phyloP scores from a whole-genome alignment of 1,140 invertebrate species.

The Drosophila littoralis region DNA sequence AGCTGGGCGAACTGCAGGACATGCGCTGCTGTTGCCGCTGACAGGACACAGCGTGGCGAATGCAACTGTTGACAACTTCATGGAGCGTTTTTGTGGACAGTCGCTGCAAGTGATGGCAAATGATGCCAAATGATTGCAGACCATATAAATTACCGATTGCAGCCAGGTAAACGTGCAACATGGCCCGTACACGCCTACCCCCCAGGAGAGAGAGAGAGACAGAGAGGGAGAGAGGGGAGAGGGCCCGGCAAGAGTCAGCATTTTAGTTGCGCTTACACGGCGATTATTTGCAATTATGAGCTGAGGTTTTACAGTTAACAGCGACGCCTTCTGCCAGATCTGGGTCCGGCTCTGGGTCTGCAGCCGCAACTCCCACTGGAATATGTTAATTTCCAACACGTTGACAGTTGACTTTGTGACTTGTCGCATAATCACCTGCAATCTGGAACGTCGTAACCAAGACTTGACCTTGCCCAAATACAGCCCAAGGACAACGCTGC shows the following conservation, averaged over 20 bases:
- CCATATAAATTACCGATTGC: slow-evolving; percentile 80
- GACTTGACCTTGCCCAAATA: slow-evolving; percentile 51
- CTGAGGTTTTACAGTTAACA: slow-evolving; percentile 64
- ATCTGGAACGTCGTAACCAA: slow-evolving; percentile 31
- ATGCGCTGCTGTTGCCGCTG: slow-evolving; percentile 35
- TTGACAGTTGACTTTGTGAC: slow-evolving; percentile 63
- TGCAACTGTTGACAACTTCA: slow-evolving; percentile 73
- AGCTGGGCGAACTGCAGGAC: slow-evolving; percentile 29
- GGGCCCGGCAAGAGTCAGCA: slow-evolving; percentile 35
- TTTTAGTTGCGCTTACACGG: slow-evolving; percentile 68
- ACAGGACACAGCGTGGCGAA: slow-evolving; percentile 77
- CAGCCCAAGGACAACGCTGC: slow-evolving; percentile 57
- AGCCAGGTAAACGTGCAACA: slow-evolving; percentile 28
- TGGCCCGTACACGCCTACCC: slow-evolving; percentile 31
- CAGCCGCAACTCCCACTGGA: slow-evolving; percentile 5
- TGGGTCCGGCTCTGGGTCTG: neutral
- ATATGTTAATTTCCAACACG: slow-evolving; percentile 18
- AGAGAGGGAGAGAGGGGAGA: neutral
- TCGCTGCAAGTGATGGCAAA: slow-evolving; percentile 45
- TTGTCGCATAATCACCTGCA: slow-evolving; percentile 61
- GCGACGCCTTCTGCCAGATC: slow-evolving; percentile 10
- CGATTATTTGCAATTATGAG: slow-evolving; percentile 81
- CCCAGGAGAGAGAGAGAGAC: slow-evolving; percentile 5
- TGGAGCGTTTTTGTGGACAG: slow-evolving; percentile 19
- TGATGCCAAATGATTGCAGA: slow-evolving; percentile 81